Conservation (phyloP, 2,113 vertebrate species). For the Electrona antarctica region DNA sequence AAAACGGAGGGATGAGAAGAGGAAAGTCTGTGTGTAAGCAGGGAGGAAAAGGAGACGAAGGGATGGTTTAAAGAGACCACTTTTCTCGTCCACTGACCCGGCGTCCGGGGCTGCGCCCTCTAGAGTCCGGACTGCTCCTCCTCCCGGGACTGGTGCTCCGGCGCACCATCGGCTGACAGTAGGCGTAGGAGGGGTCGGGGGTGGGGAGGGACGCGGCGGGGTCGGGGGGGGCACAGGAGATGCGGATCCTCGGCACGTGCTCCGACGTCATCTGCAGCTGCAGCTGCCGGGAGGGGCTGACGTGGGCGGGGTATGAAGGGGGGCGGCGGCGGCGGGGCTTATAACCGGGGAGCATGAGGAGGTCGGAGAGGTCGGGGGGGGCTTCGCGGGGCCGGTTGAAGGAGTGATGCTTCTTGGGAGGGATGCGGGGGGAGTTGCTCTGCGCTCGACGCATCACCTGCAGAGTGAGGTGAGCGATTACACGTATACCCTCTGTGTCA, state of each 20-base stretch:
- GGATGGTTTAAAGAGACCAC: not conserved
- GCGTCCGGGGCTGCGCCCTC: constrained; percentile 71
- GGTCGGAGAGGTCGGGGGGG: constrained; percentile 42
- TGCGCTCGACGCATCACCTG: constrained; percentile 80
- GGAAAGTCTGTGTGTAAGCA: not conserved
- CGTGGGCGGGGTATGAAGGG: constrained; percentile 72
- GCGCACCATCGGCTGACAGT: not conserved
- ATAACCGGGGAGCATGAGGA: constrained; percentile 63
- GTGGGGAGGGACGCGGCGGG: not conserved
- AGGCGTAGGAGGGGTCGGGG: not conserved
- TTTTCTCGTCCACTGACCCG: constrained; percentile 63
- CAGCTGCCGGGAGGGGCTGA: constrained; percentile 54
- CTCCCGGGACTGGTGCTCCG: constrained; percentile 1
- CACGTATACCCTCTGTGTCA: no score
- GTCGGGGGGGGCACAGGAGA: constrained; percentile 66
- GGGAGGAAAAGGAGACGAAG: not conserved
- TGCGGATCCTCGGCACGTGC: constrained; percentile 65
- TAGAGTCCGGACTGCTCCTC: constrained; percentile 33
- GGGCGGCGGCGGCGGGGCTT: constrained; percentile 51
- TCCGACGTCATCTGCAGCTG: not conserved
- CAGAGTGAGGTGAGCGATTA: constrained; percentile 13
- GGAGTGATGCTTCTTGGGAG: constrained; percentile 75
- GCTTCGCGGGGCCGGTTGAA: constrained; percentile 63
- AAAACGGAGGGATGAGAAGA: not conserved
- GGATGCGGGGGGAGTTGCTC: constrained; percentile 82